Evolutionary conservation across 2,888 invertebrate genomes (phyloP), one percentile per base, ranked within the genome.

Genomic region (Brachyptera risi): DNA sequence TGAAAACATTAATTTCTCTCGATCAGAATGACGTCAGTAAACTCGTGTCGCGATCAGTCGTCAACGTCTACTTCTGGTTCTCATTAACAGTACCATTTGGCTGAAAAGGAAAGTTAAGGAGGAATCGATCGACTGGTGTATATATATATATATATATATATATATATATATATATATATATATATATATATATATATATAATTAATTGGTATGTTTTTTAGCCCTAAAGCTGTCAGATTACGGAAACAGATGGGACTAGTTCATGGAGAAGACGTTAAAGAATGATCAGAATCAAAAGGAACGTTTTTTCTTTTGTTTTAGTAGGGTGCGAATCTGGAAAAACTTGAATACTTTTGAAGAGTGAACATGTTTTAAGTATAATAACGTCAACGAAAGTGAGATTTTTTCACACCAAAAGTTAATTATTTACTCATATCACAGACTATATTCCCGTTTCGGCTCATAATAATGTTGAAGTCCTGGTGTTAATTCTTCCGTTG

Each of bases 271-370:
- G 58, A 61, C 61, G 17, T 54, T 56, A 61, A 61, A 58, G 61
- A 61, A 61, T 61, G 61, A 44, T 54, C 40, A 11, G 58, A 58
- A 61, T 40, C 35, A 23, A 38, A 49, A 37, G 51, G 49, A 56
- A 49, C 42, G 31, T 15, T 21, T 35, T 17, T 51, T 17, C 35
- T 59, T 42, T 58, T 27, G 15, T 47, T 1, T 19, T 17, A 17
- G 13, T 21, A 11, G 44, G 21, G 44, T 17, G 19, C 19, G 35
- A 37, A 38, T 60, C 56, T 60, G 31, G 54, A 58, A 40, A 61
- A 61, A 61, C 54, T 61, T 51, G 42, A 50, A 58, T 21, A 58
- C 47, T n/a, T n/a, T n/a, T 51, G 58, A 42, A 61, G 58, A 61
- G 58, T 61, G 51, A 61, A 50, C 61, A 61, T 58, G 58, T 58